Percentiles rank a stretch among this genome's conserved stretches.
phyloP scores from a whole-genome alignment of 2,888 invertebrate species.

The Cosmia pyralina region DNA sequence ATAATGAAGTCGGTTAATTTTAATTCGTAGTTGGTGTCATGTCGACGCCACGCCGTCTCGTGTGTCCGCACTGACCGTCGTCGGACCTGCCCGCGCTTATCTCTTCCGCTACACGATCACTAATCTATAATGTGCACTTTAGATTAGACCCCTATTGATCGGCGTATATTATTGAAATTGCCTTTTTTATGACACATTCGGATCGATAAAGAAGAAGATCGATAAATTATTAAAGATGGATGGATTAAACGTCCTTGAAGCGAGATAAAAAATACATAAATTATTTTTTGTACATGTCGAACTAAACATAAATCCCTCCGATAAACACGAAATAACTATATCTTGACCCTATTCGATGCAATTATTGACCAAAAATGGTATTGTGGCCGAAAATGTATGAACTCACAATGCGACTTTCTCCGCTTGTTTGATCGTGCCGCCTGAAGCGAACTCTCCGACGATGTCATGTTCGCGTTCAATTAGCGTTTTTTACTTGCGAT shows the following conservation, averaged over 20 bases:
- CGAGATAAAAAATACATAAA: slow-evolving; percentile 19
- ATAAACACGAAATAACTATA: slow-evolving; percentile 48
- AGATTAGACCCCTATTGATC: slow-evolving; percentile 56
- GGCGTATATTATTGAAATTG: slow-evolving; percentile 37
- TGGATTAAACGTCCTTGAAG: slow-evolving; percentile 28
- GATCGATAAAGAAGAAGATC: slow-evolving; percentile 43
- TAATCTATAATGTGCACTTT: slow-evolving; percentile 65
- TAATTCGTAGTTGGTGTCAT: slow-evolving; percentile 67
- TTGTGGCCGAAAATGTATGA: slow-evolving; percentile 67
- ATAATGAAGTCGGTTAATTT: slow-evolving; percentile 74
- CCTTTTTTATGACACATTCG: slow-evolving; percentile 40
- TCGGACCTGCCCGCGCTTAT: slow-evolving; percentile 62
- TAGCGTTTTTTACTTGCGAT: slow-evolving; percentile 59
- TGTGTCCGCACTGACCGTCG: slow-evolving; percentile 54
- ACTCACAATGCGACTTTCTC: slow-evolving; percentile 73
- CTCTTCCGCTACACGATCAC: slow-evolving; percentile 65
- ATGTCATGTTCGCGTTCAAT: slow-evolving; percentile 61
- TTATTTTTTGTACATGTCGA: slow-evolving; percentile 14
- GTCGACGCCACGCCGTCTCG: slow-evolving; percentile 83
- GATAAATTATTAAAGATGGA: slow-evolving; percentile 35
- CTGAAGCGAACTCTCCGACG: slow-evolving; percentile 53
- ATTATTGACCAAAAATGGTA: slow-evolving; percentile 77
- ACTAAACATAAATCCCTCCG: slow-evolving; percentile 39
- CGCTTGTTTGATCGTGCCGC: slow-evolving; percentile 70
- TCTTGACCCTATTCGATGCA: slow-evolving; percentile 71